Evolutionary conservation across 2,113 vertebrate species (phyloP).

Genomic region (Sakesphorus luctuosus): DNA sequence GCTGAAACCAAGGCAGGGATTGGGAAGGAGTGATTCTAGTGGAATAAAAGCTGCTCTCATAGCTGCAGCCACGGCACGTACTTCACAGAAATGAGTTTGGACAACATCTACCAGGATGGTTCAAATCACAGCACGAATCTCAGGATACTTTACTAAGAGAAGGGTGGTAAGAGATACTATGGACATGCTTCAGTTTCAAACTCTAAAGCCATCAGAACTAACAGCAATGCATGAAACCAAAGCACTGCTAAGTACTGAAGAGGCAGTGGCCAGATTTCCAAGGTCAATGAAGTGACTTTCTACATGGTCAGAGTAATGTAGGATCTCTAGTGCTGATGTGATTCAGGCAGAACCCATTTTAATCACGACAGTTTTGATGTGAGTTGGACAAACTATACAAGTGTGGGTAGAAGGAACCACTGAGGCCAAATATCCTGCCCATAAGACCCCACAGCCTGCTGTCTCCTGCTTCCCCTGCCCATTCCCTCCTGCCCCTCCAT

Average conservation of each 20-base stretch:
- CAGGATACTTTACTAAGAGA: not conserved
- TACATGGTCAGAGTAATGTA: not conserved
- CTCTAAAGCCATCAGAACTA: not conserved
- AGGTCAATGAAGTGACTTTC: not conserved
- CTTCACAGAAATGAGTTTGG: not conserved
- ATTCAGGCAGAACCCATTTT: not conserved
- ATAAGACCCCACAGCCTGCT: fast-evolving
- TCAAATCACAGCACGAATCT: not conserved
- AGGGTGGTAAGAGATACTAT: not conserved
- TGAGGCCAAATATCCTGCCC: not conserved
- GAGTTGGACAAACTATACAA: not conserved
- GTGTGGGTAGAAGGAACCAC: not conserved
- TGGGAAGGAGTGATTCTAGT: fast-evolving
- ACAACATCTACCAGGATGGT: not conserved
- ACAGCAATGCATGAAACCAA: fast-evolving
- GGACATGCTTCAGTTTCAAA: not conserved
- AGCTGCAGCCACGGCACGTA: not conserved
- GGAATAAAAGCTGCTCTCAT: not conserved
- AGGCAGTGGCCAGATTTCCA: not conserved
- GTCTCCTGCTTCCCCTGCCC: not conserved
- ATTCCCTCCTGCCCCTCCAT: fast-evolving
- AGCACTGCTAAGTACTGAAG: not conserved
- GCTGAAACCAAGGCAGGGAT: not conserved
- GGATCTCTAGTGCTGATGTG: not conserved
- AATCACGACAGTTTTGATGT: not conserved